phyloP scores from a whole-genome alignment of 1,140 invertebrate species.

The Drosophila pseudoananassae region DNA sequence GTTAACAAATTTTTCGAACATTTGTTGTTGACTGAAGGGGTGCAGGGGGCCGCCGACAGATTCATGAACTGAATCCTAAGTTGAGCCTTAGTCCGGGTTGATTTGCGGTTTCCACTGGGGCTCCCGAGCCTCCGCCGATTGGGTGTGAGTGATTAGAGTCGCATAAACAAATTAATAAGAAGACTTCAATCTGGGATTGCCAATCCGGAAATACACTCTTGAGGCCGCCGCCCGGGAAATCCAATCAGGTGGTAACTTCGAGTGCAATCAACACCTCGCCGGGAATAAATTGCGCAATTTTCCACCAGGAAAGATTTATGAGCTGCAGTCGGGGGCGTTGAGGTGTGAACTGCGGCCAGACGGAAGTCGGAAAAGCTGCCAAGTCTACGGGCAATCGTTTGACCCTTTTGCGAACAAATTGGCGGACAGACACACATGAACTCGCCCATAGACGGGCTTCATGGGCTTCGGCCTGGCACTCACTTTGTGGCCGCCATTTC shows the following conservation, averaged over 20 bases:
- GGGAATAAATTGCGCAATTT: slow-evolving; percentile 69
- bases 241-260: slow-evolving; percentile 34
- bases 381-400: slow-evolving; percentile 42
- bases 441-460: slow-evolving; percentile 15
- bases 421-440: slow-evolving; percentile 13
- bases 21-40: slow-evolving; percentile 67
- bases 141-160: slow-evolving; percentile 70
- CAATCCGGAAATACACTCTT: background rate
- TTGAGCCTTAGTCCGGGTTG: slow-evolving; percentile 12
- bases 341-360: slow-evolving; percentile 46
- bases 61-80: slow-evolving; percentile 65
- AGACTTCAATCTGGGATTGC: background rate
- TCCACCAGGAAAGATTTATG: slow-evolving; percentile 62
- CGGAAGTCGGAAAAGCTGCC: slow-evolving; percentile 34
- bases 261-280: slow-evolving; percentile 59
- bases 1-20: slow-evolving; percentile 82
- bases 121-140: slow-evolving; percentile 9
- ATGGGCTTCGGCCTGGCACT: background rate
- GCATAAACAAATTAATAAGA: slow-evolving; percentile 73
- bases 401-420: slow-evolving; percentile 19
- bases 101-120: slow-evolving; percentile 39
- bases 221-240: background rate
- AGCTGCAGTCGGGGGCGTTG: slow-evolving; percentile 21
- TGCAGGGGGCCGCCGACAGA: background rate
- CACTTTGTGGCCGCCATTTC: slow-evolving; percentile 48